A percentile compares a stretch with the other conserved stretches of the same genome.
Evolutionary conservation across 1,140 invertebrate species (phyloP).

Genomic region (Metaphire vulgaris): DNA sequence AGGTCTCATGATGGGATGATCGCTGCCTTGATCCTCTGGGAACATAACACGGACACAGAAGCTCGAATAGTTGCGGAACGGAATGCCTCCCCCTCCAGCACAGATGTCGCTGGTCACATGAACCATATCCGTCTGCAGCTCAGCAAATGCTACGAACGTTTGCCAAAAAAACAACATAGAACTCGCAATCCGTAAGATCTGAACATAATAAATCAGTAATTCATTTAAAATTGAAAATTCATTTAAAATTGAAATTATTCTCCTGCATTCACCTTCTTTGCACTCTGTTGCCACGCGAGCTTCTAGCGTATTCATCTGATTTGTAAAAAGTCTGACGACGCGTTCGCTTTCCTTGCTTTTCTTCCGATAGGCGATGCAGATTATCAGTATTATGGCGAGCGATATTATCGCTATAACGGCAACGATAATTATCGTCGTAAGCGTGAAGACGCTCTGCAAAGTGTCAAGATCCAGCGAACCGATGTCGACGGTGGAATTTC

Average conservation of each 20-base stretch:
- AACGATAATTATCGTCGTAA: constrained; percentile 71
- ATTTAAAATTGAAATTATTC: not conserved
- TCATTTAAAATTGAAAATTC: not conserved
- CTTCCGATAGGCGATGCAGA: constrained; percentile 85
- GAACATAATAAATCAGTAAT: not conserved
- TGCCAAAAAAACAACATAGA: constrained; percentile 28
- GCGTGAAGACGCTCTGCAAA: constrained; percentile 63
- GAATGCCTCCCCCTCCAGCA: constrained; percentile 80
- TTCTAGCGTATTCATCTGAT: constrained; percentile 98
- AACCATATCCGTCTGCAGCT: constrained; percentile 98
- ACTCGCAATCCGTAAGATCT: not conserved
- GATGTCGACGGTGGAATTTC: constrained; percentile 73
- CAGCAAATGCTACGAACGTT: constrained; percentile 73
- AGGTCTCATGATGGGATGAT: constrained; percentile 49
- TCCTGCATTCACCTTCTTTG: constrained; percentile 64
- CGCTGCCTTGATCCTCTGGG: constrained; percentile 62
- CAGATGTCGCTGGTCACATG: constrained; percentile 84
- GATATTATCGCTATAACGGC: constrained; percentile 58
- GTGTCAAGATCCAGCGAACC: constrained; percentile 81
- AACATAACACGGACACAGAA: constrained; percentile 98
- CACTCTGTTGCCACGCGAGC: constrained; percentile 93
- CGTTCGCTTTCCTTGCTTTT: constrained; percentile 94
- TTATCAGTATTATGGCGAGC: constrained; percentile 65
- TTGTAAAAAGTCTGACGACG: constrained; percentile 96
- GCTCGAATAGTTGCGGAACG: constrained; percentile 91